A percentile compares a stretch with the other conserved stretches of the same genome.
Evolutionary conservation across 2,113 vertebrate genomes (phyloP).

Genomic region (Triplophysa tibetana): DNA sequence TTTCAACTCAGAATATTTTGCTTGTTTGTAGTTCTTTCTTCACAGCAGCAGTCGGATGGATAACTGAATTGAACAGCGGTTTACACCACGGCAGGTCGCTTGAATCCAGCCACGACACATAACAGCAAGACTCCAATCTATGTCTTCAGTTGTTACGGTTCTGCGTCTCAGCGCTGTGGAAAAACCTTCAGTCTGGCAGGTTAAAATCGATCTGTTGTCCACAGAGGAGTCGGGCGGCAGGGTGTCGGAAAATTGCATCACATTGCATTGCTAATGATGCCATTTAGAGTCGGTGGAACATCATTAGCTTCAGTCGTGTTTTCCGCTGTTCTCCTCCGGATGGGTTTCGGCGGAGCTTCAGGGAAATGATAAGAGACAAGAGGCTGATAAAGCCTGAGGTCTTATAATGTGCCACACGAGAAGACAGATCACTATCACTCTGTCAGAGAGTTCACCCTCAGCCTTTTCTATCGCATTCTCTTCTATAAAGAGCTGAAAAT

Average conservation of each 20-base stretch:
- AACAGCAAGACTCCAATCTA: constrained; percentile 15
- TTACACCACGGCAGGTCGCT: background rate
- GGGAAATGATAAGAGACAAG: constrained; percentile 14
- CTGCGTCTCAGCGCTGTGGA: background rate
- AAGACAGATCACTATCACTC: constrained; percentile 22
- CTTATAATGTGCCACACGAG: constrained; percentile 10
- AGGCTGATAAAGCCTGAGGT: constrained; percentile 20
- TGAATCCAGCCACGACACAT: background rate
- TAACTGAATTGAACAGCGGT: background rate
- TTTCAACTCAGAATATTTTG: background rate
- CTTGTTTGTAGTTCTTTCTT: background rate
- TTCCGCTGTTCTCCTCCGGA: background rate
- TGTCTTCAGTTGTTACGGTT: constrained; percentile 4
- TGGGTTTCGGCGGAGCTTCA: background rate
- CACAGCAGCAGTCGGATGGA: background rate
- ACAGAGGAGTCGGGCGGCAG: constrained; percentile 16
- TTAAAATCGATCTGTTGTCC: constrained; percentile 39
- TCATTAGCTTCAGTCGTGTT: constrained; percentile 32
- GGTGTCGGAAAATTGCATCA: constrained; percentile 42
- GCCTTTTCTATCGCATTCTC: constrained; percentile 15
- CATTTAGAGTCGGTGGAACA: constrained; percentile 42
- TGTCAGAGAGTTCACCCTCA: constrained; percentile 16
- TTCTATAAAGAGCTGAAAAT: constrained; percentile 27
- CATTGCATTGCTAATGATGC: constrained; percentile 38
- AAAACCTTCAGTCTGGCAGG: constrained; percentile 23